Base-by-base conservation (phyloP, 1,140 invertebrate genomes). In the Hypothenemus hampei region DNA sequence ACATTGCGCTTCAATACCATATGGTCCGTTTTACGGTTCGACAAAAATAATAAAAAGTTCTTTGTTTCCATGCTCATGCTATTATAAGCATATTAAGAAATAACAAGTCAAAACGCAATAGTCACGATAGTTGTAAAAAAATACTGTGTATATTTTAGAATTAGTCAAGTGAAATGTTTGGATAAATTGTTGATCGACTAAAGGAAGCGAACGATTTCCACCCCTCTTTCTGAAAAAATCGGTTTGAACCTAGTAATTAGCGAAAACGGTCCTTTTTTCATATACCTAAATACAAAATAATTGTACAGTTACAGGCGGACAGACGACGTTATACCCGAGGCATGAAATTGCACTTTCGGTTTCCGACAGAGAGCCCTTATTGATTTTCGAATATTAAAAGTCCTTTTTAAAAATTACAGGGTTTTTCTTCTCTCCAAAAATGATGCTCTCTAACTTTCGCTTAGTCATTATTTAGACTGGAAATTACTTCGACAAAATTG, bases 311-410 rank as follows among this genome's bases (percentile, higher is more conserved):
- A 18, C 23, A 11, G 21, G 48, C 10, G 26, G 26, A 13, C n/a
- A n/a, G n/a, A n/a, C n/a, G n/a, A 37, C 46, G 31, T 33, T 56
- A 40, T 61, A 37, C 39, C 24, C 43, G 46, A n/a, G n/a, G 33
- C 23, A 59, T 59, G 57, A 62, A 56, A 56, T 53, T 37, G 60
- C 60, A 62, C 52, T 59, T 62, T 62, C 45, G 11, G n/a, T 35
- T 8, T 13, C 35, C 33, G 15, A 10, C 21, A 3, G 26, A 26
- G 15, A 26, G 5, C 48, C 18, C 21, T 21, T 50, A 50, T 50
- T 50, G 48, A 50, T 50, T 50, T 50, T 50, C 19, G 23, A 41
- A 41, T 40, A 48, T 48, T 48, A 48, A 48, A 20, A 48, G 33
- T 22, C 31, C 13, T 50, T 50, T 29, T 50, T 29, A 36, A 50